Base-by-base conservation (phyloP, 2,797 vertebrate genomes). In the Pipistrellus nathusii region DNA sequence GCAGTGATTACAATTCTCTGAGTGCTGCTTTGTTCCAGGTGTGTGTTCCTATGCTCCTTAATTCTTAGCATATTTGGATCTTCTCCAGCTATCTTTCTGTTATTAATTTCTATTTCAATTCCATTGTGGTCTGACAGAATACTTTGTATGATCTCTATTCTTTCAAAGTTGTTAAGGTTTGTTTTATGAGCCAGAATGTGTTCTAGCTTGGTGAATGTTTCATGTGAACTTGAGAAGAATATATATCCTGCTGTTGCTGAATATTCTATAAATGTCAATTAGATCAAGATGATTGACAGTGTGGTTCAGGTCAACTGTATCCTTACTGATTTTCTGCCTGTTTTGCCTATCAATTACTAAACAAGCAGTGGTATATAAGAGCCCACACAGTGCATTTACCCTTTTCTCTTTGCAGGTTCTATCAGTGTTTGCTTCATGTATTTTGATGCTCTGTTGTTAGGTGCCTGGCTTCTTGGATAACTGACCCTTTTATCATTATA, bases 231-330 rank as follows among this genome's bases (percentile, higher is more conserved):
- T 90, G 57, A 86, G 88, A 68, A 82, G 88, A 83, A 57, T 66
- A 8, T 86, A 3, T 25, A 88, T 57, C 44, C 53, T 93, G 78
- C 8, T 85, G 25, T 30, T 83, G 51, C 72, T 92, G 62, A n/a
- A 87, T 88, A 59, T 76, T 71, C 66, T 85, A 38, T 90, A 84
- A 93, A 69, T 91, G 59, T 75, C 69, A 92, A 71, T 90, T 75
- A 82, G 71, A 88, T 93, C 88, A 88, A 90, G 25, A 83, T 92
- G 82, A 90, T 69, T 88, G 57, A 90, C 85, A 82, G 17, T 77
- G 46, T n/a, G 62, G 18, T 35, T 94, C 51, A 68, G n/a, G 30
- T 80, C 84, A 92, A 55, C 69, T 51, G 53, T 83, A 95, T 66
- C 27, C 75, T 73, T 75, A 64, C 82, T 77, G 66, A 55, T 73